Base-by-base conservation (phyloP, 2,888 invertebrate genomes). In the Cheilosia soror region DNA sequence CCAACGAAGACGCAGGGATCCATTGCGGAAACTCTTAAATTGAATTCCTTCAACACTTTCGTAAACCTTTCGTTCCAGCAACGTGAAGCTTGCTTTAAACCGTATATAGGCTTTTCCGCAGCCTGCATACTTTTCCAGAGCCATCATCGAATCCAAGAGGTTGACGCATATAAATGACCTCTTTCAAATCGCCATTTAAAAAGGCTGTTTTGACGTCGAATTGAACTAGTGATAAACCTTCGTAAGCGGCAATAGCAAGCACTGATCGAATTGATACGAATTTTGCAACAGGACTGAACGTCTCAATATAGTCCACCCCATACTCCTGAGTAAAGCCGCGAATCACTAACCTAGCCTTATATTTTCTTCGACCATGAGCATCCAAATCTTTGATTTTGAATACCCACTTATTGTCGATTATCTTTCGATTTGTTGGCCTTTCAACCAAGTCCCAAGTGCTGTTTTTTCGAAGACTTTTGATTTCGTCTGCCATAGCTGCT, bases 261-360 rank as follows among this genome's bases (percentile, higher is more conserved):
- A 89, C 60, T 33, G 79, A 78, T 68, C 87, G 87, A 49, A 89
- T 77, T 6, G 88, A 88, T 20, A 83, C 68, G 49, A 87, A 86
- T 82, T 81, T 88, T 7, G 87, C 88, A 0, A 90, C 90, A 13
- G 90, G 89, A 60, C 90, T 88, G 73, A 89, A 91, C 1, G 89
- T 89, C 65, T 90, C 88, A 40, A 88, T 65, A 73, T 89, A 90
- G 77, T 90, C 89, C n/a, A 88, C 71, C 7, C 88, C 89, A 60
- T 81, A 85, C 78, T 88, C 79, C 63, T 90, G 89, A 3, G 78
- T 79, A 77, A 87, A 90, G 49, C 89, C 89, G 15, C 88, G 72
- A 25, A 88, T 89, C 13, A 90, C 89, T 15, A 90, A 71, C 25
- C 90, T 71, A 11, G 90, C 89, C 69, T 89, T 89, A 44, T 87